phyloP scores from a whole-genome alignment of 2,888 invertebrate species.

The Odontothrips loti region DNA sequence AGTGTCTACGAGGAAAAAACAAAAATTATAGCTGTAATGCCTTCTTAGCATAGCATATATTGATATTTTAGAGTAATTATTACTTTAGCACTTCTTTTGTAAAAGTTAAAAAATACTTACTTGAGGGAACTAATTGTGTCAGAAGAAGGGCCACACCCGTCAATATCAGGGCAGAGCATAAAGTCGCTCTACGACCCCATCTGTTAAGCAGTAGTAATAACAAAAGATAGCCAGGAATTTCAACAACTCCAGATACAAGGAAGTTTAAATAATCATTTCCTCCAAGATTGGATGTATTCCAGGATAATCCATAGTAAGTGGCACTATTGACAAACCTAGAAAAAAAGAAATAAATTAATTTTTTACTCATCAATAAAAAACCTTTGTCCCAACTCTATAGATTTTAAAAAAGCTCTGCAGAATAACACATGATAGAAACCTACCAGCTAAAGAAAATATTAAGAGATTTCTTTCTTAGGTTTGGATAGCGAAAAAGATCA shows the following conservation, averaged over 20 bases:
- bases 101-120: conserved; percentile 45
- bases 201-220: conserved; percentile 62
- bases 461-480: conserved; percentile 60
- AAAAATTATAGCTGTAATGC: conserved; percentile 7
- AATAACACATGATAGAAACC: conserved; percentile 38
- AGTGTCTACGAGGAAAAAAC: conserved; percentile 47
- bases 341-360: conserved; percentile 32
- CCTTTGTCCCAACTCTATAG: not conserved
- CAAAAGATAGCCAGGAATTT: conserved; percentile 67
- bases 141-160: conserved; percentile 58
- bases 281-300: conserved; percentile 67
- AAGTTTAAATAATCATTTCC: conserved; percentile 71
- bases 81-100: conserved; percentile 12
- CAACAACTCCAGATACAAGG: conserved; percentile 68
- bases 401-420: not conserved
- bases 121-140: conserved; percentile 55
- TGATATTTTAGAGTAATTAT: conserved; percentile 25
- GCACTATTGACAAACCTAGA: conserved; percentile 68
- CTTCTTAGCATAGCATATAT: too few relatives aligned
- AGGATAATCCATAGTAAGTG: conserved; percentile 72
- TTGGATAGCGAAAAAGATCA: conserved; percentile 55
- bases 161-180: conserved; percentile 64
- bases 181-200: conserved; percentile 64
- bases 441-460: conserved; percentile 71
- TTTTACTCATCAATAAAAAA: not conserved